A percentile compares a stretch with the other conserved stretches of the same genome.
Conservation (phyloP, 2,888 invertebrate species). For the Drosophila cognata region DNA sequence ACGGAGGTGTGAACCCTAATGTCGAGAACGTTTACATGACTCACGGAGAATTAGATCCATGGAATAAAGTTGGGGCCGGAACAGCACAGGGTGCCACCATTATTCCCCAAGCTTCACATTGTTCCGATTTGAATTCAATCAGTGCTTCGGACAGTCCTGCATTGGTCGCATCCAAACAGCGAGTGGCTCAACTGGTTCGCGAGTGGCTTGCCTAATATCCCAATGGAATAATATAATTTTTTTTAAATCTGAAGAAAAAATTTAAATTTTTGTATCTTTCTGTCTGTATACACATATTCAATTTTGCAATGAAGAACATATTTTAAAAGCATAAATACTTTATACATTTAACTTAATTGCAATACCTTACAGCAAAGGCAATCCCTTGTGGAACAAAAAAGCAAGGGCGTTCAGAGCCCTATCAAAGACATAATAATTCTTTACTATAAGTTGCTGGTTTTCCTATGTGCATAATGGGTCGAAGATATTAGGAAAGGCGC, state of each 20-base stretch:
- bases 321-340: background rate
- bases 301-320: background rate
- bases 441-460: accelerated
- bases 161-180: slow-evolving; percentile 66
- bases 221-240: background rate
- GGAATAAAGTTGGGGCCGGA: slow-evolving; percentile 85
- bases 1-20: slow-evolving; percentile 85
- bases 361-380: background rate
- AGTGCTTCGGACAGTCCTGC: slow-evolving; percentile 63
- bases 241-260: background rate
- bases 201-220: slow-evolving; percentile 62
- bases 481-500: background rate
- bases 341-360: background rate
- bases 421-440: background rate
- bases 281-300: background rate
- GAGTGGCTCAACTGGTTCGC: slow-evolving; percentile 59
- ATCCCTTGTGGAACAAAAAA: background rate
- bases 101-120: slow-evolving; percentile 74
- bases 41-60: slow-evolving; percentile 86
- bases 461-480: background rate
- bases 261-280: background rate
- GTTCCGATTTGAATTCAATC: slow-evolving; percentile 77
- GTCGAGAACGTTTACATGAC: slow-evolving; percentile 85
- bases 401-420: background rate
- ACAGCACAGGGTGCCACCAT: slow-evolving; percentile 63